Evolutionary conservation across 2,113 vertebrate genomes (phyloP).

Genomic region (Nothoprocta perdicaria): DNA sequence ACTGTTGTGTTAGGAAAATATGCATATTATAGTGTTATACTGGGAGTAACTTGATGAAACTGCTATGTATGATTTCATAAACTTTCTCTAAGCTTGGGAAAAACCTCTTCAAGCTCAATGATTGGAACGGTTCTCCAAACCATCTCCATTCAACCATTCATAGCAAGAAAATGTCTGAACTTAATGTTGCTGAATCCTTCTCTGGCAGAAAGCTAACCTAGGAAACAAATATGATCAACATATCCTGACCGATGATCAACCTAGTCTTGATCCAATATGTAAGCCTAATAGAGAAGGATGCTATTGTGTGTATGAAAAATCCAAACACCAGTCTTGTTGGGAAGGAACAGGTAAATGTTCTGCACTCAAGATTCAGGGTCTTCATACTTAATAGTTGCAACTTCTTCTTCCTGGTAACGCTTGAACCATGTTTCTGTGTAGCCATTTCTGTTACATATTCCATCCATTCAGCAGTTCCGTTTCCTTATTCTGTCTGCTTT

Average conservation of each 20-base stretch:
- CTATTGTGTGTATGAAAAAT: background rate
- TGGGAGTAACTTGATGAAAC: background rate
- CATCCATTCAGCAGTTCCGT: background rate
- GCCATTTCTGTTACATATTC: background rate
- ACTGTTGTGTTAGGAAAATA: background rate
- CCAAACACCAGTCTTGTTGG: background rate
- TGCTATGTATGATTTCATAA: background rate
- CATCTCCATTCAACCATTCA: background rate
- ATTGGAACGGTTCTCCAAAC: background rate
- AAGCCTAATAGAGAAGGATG: background rate
- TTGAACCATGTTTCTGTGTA: rapidly evolving
- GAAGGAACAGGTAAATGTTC: background rate
- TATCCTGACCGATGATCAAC: background rate
- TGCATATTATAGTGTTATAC: background rate
- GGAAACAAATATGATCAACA: background rate
- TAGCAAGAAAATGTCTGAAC: background rate
- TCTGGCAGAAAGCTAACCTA: background rate
- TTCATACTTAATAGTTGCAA: background rate
- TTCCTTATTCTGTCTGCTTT: background rate
- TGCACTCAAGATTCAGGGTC: background rate
- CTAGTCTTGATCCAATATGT: background rate
- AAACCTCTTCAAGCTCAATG: background rate
- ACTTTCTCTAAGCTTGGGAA: background rate
- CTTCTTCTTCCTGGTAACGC: background rate
- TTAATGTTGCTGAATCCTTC: background rate